A percentile compares a stretch with the other conserved stretches of the same genome.
These are phyloP conservation scores for Coelinius sp. DNA, from an alignment of 2,888 invertebrate species.

Conservation along the genomic window DNA sequence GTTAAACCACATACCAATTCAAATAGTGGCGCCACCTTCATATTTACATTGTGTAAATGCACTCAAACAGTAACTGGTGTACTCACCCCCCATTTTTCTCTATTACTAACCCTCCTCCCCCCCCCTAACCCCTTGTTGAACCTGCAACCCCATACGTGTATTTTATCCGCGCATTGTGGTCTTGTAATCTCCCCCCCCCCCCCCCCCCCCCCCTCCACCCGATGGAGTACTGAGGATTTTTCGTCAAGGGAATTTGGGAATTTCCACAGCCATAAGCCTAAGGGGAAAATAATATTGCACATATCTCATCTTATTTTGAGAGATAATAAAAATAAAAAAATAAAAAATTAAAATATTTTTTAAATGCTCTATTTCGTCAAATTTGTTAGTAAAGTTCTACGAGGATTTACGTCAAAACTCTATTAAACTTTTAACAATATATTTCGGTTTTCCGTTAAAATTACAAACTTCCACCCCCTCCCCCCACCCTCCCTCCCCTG, in stretches of 20 bases:
- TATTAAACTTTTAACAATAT: neutral
- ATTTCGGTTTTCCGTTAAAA: neutral
- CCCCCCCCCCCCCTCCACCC: conserved; percentile 9
- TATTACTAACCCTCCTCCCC: conserved; percentile 3
- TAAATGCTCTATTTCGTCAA: no score
- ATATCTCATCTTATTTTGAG: no score
- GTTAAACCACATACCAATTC: conserved; percentile 16
- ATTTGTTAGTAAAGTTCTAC: neutral
- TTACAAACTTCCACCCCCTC: neutral
- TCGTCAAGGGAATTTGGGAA: conserved; percentile 32
- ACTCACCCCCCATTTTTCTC: conserved; percentile 3
- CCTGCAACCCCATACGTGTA: neutral
- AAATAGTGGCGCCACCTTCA: conserved; percentile 33
- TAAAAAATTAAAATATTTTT: no score
- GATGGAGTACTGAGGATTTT: conserved; percentile 29
- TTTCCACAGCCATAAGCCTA: neutral
- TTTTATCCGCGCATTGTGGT: conserved; percentile 33
- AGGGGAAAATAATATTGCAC: neutral
- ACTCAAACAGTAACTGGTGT: conserved; percentile 8
- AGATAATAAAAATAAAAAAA: no score
- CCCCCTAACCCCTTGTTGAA: neutral
- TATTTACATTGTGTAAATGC: conserved; percentile 31
- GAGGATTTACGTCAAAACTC: conserved; percentile 1
- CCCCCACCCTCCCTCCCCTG: no score
- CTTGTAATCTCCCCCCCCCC: conserved; percentile 33